Percentiles rank a stretch among this genome's conserved stretches.
Evolutionary conservation across 2,888 invertebrate species (phyloP).

Genomic region (Dendrolimus pini): DNA sequence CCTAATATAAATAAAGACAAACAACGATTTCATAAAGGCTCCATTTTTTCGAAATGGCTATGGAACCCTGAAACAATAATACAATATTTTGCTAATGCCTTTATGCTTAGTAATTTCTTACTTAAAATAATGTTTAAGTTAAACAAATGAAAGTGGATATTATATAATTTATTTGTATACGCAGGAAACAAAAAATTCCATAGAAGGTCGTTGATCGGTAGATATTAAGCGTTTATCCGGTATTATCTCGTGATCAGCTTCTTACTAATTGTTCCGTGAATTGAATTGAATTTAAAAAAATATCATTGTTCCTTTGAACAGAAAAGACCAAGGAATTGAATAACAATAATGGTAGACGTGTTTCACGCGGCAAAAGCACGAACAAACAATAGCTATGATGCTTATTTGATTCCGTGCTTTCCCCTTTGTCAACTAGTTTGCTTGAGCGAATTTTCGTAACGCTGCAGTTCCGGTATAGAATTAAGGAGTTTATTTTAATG

Average conservation of each 20-base stretch:
- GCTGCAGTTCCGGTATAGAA: slow-evolving; percentile 27
- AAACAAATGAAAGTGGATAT: too few species aligned
- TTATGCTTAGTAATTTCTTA: too few species aligned
- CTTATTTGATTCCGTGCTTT: slow-evolving; percentile 56
- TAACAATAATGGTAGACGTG: slow-evolving; percentile 50
- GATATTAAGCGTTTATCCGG: slow-evolving; percentile 12
- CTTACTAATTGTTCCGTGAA: slow-evolving; percentile 40
- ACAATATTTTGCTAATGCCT: too few species aligned
- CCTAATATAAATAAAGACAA: too few species aligned
- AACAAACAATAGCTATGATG: slow-evolving; percentile 51
- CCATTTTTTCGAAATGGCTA: too few species aligned
- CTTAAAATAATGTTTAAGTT: too few species aligned
- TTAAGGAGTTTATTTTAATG: slow-evolving; percentile 4
- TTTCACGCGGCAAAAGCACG: slow-evolving; percentile 48
- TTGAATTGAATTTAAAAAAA: slow-evolving; percentile 39
- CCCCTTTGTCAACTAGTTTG: slow-evolving; percentile 40
- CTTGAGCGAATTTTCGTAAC: slow-evolving; percentile 40
- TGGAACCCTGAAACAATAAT: too few species aligned
- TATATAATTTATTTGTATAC: too few species aligned
- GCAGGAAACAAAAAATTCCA: neutral
- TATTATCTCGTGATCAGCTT: slow-evolving; percentile 33
- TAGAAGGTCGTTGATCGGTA: neutral
- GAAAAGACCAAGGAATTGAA: slow-evolving; percentile 36
- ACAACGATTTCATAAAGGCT: too few species aligned
- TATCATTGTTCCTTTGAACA: slow-evolving; percentile 42